Evolutionary conservation across 2,888 invertebrate genomes (phyloP).

Genomic region (Trichogramma evanescens): DNA sequence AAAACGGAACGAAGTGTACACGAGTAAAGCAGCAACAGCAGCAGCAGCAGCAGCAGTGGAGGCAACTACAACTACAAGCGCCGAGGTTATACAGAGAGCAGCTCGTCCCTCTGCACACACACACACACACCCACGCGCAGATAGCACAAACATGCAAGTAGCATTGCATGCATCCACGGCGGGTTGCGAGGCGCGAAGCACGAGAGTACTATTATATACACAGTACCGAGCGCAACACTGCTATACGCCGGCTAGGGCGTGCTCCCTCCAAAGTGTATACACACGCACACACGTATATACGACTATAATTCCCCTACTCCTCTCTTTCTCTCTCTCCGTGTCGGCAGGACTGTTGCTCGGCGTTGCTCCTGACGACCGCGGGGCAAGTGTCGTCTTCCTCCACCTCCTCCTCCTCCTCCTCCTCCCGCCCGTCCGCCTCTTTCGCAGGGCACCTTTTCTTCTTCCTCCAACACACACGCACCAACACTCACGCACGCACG

Average conservation of each 20-base stretch:
- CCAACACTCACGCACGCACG: neutral
- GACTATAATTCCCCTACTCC: conserved; percentile 11
- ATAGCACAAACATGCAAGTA: neutral
- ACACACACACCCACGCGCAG: neutral
- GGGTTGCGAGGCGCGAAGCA: neutral
- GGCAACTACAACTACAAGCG: too few relatives aligned
- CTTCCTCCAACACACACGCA: neutral
- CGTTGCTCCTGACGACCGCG: conserved; percentile 34
- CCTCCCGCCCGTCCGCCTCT: neutral
- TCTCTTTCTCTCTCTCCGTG: conserved; percentile 15
- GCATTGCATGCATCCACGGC: neutral
- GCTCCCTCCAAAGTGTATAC: neutral
- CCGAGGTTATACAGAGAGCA: too few relatives aligned
- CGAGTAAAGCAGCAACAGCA: too few relatives aligned
- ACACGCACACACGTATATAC: conserved; percentile 23
- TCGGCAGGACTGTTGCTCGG: conserved; percentile 35
- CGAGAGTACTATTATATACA: neutral
- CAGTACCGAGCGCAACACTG: neutral
- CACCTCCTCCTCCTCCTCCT: conserved; percentile 15
- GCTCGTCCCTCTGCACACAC: neutral
- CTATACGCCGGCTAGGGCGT: neutral
- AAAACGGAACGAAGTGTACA: too few relatives aligned
- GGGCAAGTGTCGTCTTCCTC: conserved; percentile 37
- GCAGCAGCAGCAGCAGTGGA: too few relatives aligned
- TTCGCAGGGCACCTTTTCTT: neutral